Base-by-base conservation (phyloP, 2,888 invertebrate genomes). In the Apamea crenata region DNA sequence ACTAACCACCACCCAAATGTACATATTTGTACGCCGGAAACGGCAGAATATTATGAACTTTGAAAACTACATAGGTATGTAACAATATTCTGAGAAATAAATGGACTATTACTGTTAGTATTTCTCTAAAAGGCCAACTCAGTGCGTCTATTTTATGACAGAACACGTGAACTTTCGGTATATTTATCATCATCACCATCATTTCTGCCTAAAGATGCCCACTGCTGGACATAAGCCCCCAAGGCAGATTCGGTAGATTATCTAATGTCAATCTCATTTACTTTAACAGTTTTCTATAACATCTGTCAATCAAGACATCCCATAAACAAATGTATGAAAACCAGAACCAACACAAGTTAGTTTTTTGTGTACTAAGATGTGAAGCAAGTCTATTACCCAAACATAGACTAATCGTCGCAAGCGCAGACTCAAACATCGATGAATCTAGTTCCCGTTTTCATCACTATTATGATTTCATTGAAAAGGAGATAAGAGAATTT, bases 401-500 rank as follows among this genome's bases (percentile, higher is more conserved):
- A 32, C 16, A 66, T 16, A 14, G 21, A 14, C 4, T 29, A 25
- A n/a, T 25, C 2, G 29, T 12, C n/a, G 29, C 70, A 18, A 25
- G 16, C 32, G n/a, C n/a, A 32, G 53, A 56, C 18, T 18, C 5
- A 71, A 61, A 65, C 47, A 75, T 59, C 5, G 1, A 50, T 36
- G 4, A 53, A 67, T 36, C 10, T 44, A 47, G 10, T 36, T 21
- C 14, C 59, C 67, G 32, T n/a, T 32, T 61, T 59, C 16, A 25
- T 44, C 29, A 32, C 2, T 40, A 53, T 53, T 50, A 18, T 29
- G 21, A 59, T 65, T 69, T 40, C 36, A 82, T 40, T 82, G 29
- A 40, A 71, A 47, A 25, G 6, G 1, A 56, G 66, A 71, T 71
- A 67, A 67, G 21, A 61, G 16, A 80, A 77, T 56, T n/a, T 68